These are phyloP conservation scores for Triplophysa dalaica DNA, from an alignment of 2,113 vertebrate species.

Conservation along the genomic window DNA sequence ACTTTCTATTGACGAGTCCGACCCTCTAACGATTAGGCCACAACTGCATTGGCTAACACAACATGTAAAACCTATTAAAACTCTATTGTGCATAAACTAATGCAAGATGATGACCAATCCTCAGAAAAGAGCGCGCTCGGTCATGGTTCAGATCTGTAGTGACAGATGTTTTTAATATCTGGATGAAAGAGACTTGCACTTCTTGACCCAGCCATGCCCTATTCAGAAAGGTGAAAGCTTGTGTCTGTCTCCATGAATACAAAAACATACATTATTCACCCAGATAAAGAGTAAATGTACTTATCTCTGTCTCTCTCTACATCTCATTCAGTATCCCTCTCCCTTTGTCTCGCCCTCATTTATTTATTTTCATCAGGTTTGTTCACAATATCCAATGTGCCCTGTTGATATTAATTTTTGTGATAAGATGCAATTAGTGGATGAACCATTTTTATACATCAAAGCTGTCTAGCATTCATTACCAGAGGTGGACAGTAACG, in stretches of 20 bases:
- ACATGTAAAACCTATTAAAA: too few relatives aligned
- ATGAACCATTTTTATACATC: neutral
- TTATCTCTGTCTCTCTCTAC: neutral
- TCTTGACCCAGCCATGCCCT: constrained; percentile 1
- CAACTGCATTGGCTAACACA: too few relatives aligned
- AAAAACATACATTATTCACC: neutral
- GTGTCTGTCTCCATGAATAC: constrained; percentile 1
- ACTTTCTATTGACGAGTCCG: too few relatives aligned
- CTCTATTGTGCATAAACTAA: too few relatives aligned
- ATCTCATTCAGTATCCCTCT: neutral
- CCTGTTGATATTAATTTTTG: neutral
- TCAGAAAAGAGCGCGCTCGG: neutral
- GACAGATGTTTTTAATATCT: constrained; percentile 5
- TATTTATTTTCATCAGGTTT: constrained; percentile 1
- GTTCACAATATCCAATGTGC: neutral
- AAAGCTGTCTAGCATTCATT: neutral
- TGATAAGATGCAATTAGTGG: neutral
- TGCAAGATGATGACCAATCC: too few relatives aligned
- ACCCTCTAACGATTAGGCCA: too few relatives aligned
- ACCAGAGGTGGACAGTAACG: too few relatives aligned
- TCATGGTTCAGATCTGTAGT: neutral
- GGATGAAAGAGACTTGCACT: neutral
- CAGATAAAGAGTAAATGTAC: neutral
- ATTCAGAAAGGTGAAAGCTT: constrained; percentile 12
- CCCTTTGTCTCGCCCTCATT: neutral